Base-by-base conservation (phyloP, 2,113 vertebrate genomes). In the Pluvianellus socialis region DNA sequence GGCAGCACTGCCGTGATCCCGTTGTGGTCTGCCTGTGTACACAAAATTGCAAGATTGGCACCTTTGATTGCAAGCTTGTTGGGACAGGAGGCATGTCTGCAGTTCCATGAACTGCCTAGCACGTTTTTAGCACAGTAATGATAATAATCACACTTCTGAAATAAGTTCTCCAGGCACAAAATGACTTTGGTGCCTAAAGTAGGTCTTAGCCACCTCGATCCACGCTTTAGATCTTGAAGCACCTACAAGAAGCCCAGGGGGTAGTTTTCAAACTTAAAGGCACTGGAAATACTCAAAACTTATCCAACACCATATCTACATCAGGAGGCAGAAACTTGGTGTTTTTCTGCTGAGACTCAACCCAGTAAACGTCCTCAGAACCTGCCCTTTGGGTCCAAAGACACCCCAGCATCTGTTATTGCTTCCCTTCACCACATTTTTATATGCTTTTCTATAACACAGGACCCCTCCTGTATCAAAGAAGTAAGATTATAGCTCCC, bases 1-100 rank as follows among this genome's bases (percentile, higher is more conserved):
- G 0, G 33, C 0, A 0, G n/a, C 56, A 28, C n/a, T 12, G 14
- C 65, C 32, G 24, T 5, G 3, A 14, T 47, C 77, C 70, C 47
- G 2, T 5, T 22, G 59, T 5, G 2, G 4, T 11, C 76, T 35
- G 56, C 62, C 66, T 38, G n/a, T 0, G 2, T 3, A 13, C 67
- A 35, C 14, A 53, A 22, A 77, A 81, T 7, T 47, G 56, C 61
- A 45, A 49, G 62, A n/a, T 18, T 86, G 50, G 33, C 63, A 32
- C 49, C 70, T 86, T 56, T 45, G 85, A 35, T 49, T 83, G 67
- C 62, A 24, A 52, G 21, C 55, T 55, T 70, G 50, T 86, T 0
- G 0, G 49, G 75, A 58, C 45, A 79, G 72, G 67, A 79, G 67
- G 30, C n/a, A 24, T 27, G 26, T 61, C 33, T 65, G 79, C 77